phyloP scores from a whole-genome alignment of 2,113 vertebrate genomes.

The Burhinus oedicnemus region DNA sequence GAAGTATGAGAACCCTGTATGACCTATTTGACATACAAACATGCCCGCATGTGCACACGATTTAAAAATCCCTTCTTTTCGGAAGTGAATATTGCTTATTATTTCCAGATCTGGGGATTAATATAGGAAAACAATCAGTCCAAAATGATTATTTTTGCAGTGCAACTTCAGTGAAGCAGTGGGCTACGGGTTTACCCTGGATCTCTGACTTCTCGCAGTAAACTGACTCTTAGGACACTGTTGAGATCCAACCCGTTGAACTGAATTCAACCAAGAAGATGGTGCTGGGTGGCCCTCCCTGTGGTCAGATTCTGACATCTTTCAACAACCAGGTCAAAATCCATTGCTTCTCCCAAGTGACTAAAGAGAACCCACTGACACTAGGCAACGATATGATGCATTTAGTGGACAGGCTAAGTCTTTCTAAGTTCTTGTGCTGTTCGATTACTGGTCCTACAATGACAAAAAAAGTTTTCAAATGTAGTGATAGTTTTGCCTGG shows the following conservation, averaged over 20 bases:
- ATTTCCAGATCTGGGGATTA: neutral
- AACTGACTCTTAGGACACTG: neutral
- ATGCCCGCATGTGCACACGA: neutral
- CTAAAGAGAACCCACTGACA: neutral
- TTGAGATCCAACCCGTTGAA: neutral
- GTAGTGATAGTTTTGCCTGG: neutral
- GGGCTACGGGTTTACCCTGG: neutral
- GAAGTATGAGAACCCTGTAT: neutral
- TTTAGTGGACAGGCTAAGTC: neutral
- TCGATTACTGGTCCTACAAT: neutral
- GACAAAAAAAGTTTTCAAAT: neutral
- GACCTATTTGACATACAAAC: neutral
- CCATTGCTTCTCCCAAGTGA: neutral
- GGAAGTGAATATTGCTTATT: neutral
- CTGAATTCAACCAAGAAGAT: neutral
- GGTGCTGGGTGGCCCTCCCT: neutral
- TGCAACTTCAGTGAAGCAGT: fast-evolving
- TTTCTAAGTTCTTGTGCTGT: neutral
- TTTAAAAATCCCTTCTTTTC: neutral
- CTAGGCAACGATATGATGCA: neutral
- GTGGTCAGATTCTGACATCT: neutral
- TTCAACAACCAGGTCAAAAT: neutral
- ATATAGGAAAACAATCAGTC: neutral
- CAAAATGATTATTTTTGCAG: neutral
- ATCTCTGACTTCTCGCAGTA: neutral